Conservation (phyloP, 1,140 invertebrate genomes). For the Drosophila mayri region DNA sequence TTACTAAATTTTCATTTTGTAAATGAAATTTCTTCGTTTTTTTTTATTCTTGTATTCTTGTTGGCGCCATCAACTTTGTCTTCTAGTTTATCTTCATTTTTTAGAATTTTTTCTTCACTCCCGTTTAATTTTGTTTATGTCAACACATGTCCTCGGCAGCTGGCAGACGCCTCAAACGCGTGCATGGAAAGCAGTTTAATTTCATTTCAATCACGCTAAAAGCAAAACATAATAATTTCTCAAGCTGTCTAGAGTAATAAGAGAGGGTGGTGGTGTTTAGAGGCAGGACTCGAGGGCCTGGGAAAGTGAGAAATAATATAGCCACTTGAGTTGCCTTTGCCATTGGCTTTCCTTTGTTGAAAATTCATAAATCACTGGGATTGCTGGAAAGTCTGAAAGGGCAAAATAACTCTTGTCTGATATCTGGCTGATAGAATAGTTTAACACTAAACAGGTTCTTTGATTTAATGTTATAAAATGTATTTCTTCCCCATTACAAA, state of each 20-base stretch:
- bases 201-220: constrained; percentile 83
- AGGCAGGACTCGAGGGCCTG: not conserved
- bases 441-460: not conserved
- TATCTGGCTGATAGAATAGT: not conserved
- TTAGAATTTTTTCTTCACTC: constrained; percentile 29
- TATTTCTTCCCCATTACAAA: not conserved
- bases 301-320: constrained; percentile 73
- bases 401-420: constrained; percentile 29
- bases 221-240: constrained; percentile 83
- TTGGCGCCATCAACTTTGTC: constrained; percentile 42
- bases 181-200: constrained; percentile 69
- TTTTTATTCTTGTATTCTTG: not conserved
- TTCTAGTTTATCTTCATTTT: constrained; percentile 73
- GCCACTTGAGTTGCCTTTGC: constrained; percentile 18
- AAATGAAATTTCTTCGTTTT: constrained; percentile 71
- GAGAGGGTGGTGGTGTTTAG: not conserved
- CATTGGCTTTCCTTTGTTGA: not conserved
- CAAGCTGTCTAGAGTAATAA: constrained; percentile 62
- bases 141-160: constrained; percentile 77
- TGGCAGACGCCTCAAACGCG: constrained; percentile 62
- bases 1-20: constrained; percentile 79
- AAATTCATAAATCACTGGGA: constrained; percentile 65
- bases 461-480: not conserved
- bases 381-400: not conserved
- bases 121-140: constrained; percentile 51